These are phyloP conservation scores for Pseudomyrmex pallidus DNA, from an alignment of 1,140 invertebrate genomes.

Conservation along the genomic window DNA sequence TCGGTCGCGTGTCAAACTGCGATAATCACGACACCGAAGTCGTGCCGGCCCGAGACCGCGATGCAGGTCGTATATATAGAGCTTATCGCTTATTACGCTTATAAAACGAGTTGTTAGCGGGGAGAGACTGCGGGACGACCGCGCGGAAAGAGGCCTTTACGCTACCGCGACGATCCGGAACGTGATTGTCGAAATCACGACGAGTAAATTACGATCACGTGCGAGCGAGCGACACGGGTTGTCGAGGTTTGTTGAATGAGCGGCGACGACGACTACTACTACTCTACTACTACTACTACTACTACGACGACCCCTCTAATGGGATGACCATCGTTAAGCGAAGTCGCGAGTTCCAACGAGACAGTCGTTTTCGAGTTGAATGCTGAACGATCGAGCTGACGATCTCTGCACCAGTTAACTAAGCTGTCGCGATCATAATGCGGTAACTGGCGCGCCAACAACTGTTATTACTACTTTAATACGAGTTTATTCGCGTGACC, in stretches of 20 bases:
- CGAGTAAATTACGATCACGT: conserved; percentile 34
- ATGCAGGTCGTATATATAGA: background rate
- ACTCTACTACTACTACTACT: no score
- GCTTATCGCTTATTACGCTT: conserved; percentile 45
- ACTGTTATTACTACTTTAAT: conserved; percentile 63
- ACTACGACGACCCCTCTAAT: background rate
- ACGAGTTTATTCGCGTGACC: conserved; percentile 47
- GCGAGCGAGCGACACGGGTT: conserved; percentile 13
- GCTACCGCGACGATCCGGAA: conserved; percentile 13
- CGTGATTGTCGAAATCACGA: conserved; percentile 42
- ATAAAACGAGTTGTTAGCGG: conserved; percentile 42
- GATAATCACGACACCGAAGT: conserved; percentile 5
- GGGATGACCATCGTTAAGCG: conserved; percentile 46
- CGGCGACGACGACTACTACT: background rate
- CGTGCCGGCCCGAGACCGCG: background rate
- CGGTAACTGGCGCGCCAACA: conserved; percentile 29
- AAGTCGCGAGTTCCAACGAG: conserved; percentile 22
- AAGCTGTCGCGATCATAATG: conserved; percentile 34
- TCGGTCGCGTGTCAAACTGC: background rate
- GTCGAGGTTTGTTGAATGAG: conserved; percentile 9
- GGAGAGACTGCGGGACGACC: background rate
- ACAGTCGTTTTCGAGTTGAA: conserved; percentile 16
- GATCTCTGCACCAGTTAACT: conserved; percentile 24
- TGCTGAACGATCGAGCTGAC: background rate
- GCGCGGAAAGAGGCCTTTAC: conserved; percentile 16